Evolutionary conservation across 2,888 invertebrate genomes (phyloP), one percentile per base, ranked within the genome.

Genomic region (Scaptomyza cyrtandrae): DNA sequence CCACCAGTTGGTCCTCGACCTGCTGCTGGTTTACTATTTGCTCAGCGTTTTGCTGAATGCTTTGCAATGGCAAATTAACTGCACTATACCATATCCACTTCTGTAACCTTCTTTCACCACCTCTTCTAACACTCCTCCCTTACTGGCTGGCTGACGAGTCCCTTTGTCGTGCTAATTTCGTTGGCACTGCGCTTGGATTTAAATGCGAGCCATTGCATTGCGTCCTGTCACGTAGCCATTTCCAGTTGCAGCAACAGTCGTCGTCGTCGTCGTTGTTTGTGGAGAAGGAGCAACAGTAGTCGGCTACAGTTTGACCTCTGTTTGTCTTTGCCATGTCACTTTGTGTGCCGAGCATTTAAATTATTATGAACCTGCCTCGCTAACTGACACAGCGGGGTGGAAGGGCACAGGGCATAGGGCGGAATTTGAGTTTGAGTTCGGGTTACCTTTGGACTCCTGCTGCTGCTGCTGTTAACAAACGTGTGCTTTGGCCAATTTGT

Each of bases 301-400:
- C 46, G 35, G 48, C 56, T 67, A 50, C 46, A 33, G 71, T 75
- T 86, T 89, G 86, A 86, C 88, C 85, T 88, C 74, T 89, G 86
- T 88, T 89, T 89, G 86, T 89, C 86, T 89, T 87, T 88, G 86
- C 83, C 74, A 78, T 87, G 89, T 87, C 88, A 85, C 71, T 77
- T 75, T 86, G 89, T 88, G 86, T 89, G 88, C 86, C 75, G 67
- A 89, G 90, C 89, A 90, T 90, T 90, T 89, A 89, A 90, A 90
- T 89, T 89, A 89, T 90, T 90, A 89, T 88, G 88, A 89, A 64
- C 75, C 79, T 73, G 60, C 68, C 78, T 67, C 65, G 69, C 71
- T 80, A 68, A 77, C 67, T 53, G 63, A 52, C 48, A 67, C 44
- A 48, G 35, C 24, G 27, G 31, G 9, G 16, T 5, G 58, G 53